Evolutionary conservation across 1,140 invertebrate genomes (phyloP), one percentile per base, ranked within the genome.

Genomic region (Acromyrmex heyeri): DNA sequence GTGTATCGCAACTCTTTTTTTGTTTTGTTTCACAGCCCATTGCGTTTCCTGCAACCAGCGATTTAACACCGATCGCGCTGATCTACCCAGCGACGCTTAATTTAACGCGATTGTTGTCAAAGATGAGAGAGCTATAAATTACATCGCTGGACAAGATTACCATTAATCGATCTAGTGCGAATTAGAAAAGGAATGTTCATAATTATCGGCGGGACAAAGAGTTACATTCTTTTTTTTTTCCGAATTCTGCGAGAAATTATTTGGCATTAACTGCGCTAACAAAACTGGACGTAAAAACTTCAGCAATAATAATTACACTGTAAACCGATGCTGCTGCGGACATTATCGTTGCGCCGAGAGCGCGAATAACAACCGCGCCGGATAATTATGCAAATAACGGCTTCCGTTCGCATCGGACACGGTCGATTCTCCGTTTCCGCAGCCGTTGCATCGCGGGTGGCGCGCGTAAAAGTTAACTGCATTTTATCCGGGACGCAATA

Each of bases 351-450:
- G 34, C 34, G 7, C 79, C 69, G 64, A 55, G 69, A 72, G 69
- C 55, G 69, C 79, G 79, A 73, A 82, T 61, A 82, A 73, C 79
- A 82, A 55, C 55, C 24, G 67, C 24, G 79, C 69, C 38, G 30
- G 55, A 83, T 83, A 83, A 83, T 83, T 83, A 83, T 83, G 79
- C 79, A 83, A 83, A 83, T 83, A 83, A 72, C 55, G 67, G 6
- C 30, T 59, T 34, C 48, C 55, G 38, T n/a, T 53, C 79, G 18
- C 69, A 48, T 53, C 55, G n/a, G 34, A 48, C 44, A 48, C 55
- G 21, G 50, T 38, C 79, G 69, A 75, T 83, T 70, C 24, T n/a
- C 14, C 57, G 79, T 82, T 82, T 72, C 24, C 79, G 79, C 14
- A 24, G 14, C 24, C 48, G 55, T 18, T 8, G 69, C n/a, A 59